Base-by-base conservation (phyloP, 2,113 vertebrate species). In the Plecotus auritus region DNA sequence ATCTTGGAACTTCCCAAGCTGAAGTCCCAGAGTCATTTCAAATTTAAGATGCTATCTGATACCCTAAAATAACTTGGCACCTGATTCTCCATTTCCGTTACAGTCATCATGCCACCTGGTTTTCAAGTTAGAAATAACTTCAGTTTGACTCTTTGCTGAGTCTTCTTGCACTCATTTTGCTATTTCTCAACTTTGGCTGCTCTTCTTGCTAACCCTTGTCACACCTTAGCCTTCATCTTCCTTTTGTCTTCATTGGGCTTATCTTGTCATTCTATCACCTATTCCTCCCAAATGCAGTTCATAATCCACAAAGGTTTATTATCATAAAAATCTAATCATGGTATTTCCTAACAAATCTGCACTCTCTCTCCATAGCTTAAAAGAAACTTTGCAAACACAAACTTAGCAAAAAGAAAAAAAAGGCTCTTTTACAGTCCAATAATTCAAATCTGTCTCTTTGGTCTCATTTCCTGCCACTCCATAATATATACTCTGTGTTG, bases 71-170 rank as follows among this genome's bases (percentile, higher is more conserved):
- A 95, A 30, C 22, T 16, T 94, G 61, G 40, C 49, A 40, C 82
- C 54, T 32, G 35, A 90, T 30, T 80, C 70, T 94, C n/a, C 12
- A 37, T 94, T 81, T 88, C 45, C 32, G 40, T 56, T 37, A 42
- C 7, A 1, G 32, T 70, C 66, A 64, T 61, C 77, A 66, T 54
- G 9, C 26, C 35, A 59, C 9, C 37, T 59, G 32, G 37, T 59
- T 91, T 93, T 85, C 49, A 85, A 85, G 84, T 64, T 88, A 88
- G 20, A 88, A 76, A 88, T 94, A 18, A 51, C 30, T 83, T 82
- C 28, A 81, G 0, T 35, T 61, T 73, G n/a, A 61, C 17, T 78
- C 28, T 84, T 64, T 88, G 42, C 35, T 74, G 28, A 67, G 66
- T 45, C 45, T 59, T 51, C 14, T 40, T 66, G 40, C 40, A 80